phyloP scores from a whole-genome alignment of 2,888 invertebrate genomes.

The Drosophila paracracens region DNA sequence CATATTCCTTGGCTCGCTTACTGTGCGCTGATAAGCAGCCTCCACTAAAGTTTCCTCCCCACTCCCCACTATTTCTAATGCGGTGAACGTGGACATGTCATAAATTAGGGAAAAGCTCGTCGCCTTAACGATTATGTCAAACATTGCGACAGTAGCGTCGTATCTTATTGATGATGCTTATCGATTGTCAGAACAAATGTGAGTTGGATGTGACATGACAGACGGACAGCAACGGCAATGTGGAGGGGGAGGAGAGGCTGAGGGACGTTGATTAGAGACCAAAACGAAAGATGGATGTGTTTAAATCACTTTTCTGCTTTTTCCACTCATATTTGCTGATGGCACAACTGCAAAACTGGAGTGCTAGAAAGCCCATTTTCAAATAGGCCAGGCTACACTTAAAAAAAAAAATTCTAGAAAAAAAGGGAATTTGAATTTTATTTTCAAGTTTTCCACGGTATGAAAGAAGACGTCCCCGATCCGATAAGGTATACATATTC shows the following conservation, averaged over 20 bases:
- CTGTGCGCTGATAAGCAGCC: conserved; percentile 62
- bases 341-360: conserved; percentile 34
- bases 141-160: conserved; percentile 59
- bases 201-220: conserved; percentile 54
- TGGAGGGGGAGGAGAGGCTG: no score
- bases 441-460: not conserved
- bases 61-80: conserved; percentile 38
- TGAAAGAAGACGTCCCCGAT: not conserved
- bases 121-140: conserved; percentile 72
- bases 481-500: not conserved
- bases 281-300: conserved; percentile 28
- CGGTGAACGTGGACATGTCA: conserved; percentile 69
- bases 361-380: conserved; percentile 45
- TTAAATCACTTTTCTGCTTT: conserved; percentile 32
- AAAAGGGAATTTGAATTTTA: not conserved
- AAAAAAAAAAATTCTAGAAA: not conserved
- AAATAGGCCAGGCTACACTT: conserved; percentile 48
- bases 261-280: conserved; percentile 52
- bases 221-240: not conserved
- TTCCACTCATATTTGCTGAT: conserved; percentile 30
- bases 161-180: conserved; percentile 68
- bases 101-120: conserved; percentile 67
- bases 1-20: conserved; percentile 67
- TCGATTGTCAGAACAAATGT: conserved; percentile 42
- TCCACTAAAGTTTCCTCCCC: conserved; percentile 9